Conservation (phyloP, 2,797 vertebrate genomes). For the Phalloptychus januarius region DNA sequence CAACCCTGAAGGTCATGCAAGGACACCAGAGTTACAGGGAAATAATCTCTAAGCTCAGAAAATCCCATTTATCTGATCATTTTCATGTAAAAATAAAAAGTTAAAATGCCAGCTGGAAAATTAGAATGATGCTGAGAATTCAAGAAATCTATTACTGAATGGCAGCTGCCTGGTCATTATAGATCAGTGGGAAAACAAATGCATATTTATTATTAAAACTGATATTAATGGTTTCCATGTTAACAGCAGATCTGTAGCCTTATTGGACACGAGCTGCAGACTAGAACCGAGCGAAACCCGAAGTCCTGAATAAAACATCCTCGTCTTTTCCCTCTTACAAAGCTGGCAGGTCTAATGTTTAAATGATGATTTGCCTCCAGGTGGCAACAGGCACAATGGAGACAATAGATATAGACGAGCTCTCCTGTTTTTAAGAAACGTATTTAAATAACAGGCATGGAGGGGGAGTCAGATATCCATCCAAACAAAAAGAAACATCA, state of each 20-base stretch:
- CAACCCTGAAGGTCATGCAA: background rate
- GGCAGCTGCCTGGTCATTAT: background rate
- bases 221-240: conserved; percentile 1
- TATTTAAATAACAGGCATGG: background rate
- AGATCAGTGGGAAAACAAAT: background rate
- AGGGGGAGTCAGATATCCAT: background rate
- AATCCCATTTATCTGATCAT: background rate
- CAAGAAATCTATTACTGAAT: background rate
- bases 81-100: background rate
- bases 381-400: conserved; percentile 37
- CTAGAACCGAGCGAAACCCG: conserved; percentile 48
- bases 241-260: background rate
- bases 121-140: background rate
- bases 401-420: conserved; percentile 25
- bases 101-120: background rate
- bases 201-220: background rate
- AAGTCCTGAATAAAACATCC: conserved; percentile 70
- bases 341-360: conserved; percentile 70
- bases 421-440: conserved; percentile 5
- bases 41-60: background rate
- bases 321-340: conserved; percentile 43
- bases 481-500: conserved; percentile 2
- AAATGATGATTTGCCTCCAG: conserved; percentile 71
- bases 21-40: background rate
- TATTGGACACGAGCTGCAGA: conserved; percentile 22